Base-by-base conservation (phyloP, 64 coral and sea anemone genomes). In the Acropora yongei region DNA sequence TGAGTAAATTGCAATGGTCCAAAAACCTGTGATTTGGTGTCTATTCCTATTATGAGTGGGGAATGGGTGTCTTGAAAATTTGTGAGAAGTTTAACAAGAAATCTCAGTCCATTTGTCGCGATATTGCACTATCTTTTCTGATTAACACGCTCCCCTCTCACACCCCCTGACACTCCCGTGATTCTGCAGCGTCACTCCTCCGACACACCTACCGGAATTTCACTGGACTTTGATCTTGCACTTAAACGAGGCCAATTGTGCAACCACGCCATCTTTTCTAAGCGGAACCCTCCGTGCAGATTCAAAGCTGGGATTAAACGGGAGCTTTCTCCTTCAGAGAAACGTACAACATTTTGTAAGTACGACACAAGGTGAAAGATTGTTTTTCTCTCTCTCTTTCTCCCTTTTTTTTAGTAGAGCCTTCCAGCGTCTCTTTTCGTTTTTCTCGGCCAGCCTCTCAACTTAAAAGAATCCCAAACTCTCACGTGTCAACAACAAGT, bases 231-330 rank as follows among this genome's bases (percentile, higher is more conserved):
- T 85, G 82, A 19, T 48, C 82, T 46, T 50, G 41, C 63, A 49
- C 44, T 45, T 45, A 44, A 16, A 68, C 81, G 63, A 69, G 63
- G 63, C 58, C 8, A 19, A n/a, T 30, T 30, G 30, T 0, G 30
- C 30, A 30, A 12, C n/a, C 3, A 61, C 7, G 4, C 14, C 41
- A 48, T 49, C 44, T 4, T 77, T 47, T 11, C 44, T n/a, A 45
- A 48, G n/a, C 44, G 45, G 49, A 16, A 8, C 4, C 30, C 75
- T 44, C 11, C 17, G 42, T 41, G 40, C 17, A 5, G 20, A 6
- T 41, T 8, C 3, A 83, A 85, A 85, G 4, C 82, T 85, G 63
- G 82, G 42, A 44, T 85, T 85, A 71, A 85, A 49, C 82, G 45
- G 60, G 4, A 71, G 82, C 65, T 85, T 85, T 48, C 82, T 85